Conservation (phyloP, 2,113 vertebrate species). For the Cariama cristata region DNA sequence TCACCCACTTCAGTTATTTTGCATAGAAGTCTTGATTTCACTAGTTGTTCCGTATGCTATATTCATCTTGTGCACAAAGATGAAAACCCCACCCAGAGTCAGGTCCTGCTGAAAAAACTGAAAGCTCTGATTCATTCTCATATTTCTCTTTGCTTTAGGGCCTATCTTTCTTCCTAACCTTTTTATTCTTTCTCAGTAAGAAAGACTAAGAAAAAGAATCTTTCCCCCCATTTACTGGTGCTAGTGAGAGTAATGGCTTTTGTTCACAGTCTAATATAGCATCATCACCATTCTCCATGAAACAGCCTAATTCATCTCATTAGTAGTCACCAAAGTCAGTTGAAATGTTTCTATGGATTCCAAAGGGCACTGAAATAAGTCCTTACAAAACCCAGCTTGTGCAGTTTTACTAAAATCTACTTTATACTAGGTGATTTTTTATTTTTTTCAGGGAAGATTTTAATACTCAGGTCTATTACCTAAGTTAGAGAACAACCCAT, state of each 20-base stretch:
- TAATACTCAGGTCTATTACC: neutral
- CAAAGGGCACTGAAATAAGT: neutral
- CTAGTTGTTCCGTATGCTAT: neutral
- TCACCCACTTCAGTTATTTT: slow-evolving; percentile 36
- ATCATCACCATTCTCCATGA: neutral
- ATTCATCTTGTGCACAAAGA: slow-evolving; percentile 39
- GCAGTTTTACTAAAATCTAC: neutral
- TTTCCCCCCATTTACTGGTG: neutral
- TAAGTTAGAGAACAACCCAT: neutral
- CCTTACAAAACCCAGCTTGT: neutral
- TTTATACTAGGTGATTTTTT: neutral
- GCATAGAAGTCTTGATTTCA: slow-evolving; percentile 13
- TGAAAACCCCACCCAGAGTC: slow-evolving; percentile 33
- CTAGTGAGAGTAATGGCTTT: slow-evolving; percentile 38
- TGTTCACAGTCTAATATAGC: slow-evolving; percentile 30
- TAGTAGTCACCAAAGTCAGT: slow-evolving; percentile 14
- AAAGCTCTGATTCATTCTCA: slow-evolving; percentile 60
- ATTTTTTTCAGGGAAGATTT: neutral
- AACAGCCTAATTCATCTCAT: slow-evolving; percentile 17
- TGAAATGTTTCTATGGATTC: slow-evolving; percentile 6
- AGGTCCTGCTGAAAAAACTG: slow-evolving; percentile 32
- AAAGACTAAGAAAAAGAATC: neutral
- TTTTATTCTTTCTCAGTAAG: neutral
- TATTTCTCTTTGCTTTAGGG: slow-evolving; percentile 17
- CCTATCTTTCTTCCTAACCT: slow-evolving; percentile 26